Conservation (phyloP, 2,797 vertebrate genomes). For the Microhierax caerulescens region DNA sequence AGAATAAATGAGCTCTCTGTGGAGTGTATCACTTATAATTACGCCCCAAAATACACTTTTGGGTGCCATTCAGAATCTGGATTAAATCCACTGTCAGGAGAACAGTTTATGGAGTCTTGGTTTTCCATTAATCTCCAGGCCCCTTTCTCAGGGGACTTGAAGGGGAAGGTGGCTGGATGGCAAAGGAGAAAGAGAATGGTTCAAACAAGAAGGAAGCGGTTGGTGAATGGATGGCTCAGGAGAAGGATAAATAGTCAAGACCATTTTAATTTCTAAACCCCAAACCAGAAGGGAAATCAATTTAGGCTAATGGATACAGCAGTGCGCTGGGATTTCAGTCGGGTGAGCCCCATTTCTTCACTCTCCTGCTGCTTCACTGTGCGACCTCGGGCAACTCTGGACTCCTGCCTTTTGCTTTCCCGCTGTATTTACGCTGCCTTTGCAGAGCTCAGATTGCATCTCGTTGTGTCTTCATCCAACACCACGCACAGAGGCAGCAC, state of each 20-base stretch:
- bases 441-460: neutral
- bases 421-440: neutral
- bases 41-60: neutral
- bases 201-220: neutral
- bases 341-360: fast-evolving
- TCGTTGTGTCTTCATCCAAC: neutral
- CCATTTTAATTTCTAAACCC: neutral
- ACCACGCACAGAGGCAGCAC: neutral
- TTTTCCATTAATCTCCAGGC: neutral
- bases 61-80: neutral
- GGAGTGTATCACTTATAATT: constrained; percentile 5
- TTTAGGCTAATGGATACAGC: neutral
- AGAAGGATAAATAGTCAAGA: neutral
- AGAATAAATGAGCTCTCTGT: constrained; percentile 43
- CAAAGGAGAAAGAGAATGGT: neutral
- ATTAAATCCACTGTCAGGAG: neutral
- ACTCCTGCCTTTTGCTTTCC: neutral
- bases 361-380: fast-evolving
- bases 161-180: neutral
- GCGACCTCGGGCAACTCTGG: neutral
- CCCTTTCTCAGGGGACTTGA: neutral
- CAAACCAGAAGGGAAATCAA: neutral
- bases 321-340: neutral
- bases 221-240: neutral
- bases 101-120: neutral